Conservation (phyloP, 2,113 vertebrate genomes). For the Climacteris rufus region DNA sequence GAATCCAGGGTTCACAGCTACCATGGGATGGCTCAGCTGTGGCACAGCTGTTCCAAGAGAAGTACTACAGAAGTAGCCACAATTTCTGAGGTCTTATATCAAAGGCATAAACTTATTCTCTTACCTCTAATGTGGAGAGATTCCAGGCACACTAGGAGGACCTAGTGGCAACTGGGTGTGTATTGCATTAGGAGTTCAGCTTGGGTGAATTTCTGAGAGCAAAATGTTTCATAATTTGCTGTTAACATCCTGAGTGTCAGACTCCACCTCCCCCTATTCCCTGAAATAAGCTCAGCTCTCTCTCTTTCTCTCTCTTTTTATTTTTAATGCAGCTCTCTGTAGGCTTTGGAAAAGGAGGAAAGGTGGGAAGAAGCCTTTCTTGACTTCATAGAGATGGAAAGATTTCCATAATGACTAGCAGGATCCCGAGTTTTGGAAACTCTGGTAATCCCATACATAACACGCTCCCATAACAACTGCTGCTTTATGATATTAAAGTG, state of each 20-base stretch:
- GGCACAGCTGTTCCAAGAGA: background rate
- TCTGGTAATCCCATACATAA: background rate
- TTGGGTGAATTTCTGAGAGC: background rate
- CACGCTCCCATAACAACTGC: background rate
- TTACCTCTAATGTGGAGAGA: background rate
- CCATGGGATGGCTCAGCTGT: fast-evolving
- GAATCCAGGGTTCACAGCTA: background rate
- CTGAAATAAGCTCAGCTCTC: background rate
- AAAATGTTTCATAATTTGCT: background rate
- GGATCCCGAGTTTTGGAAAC: background rate
- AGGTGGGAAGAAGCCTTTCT: background rate
- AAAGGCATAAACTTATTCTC: background rate
- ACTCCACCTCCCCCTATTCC: background rate
- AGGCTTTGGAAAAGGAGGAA: background rate
- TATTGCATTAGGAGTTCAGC: background rate
- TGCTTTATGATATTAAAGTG: background rate
- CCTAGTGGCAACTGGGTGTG: background rate
- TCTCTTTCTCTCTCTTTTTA: background rate
- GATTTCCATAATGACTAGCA: background rate
- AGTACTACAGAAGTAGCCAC: fast-evolving
- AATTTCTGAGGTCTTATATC: too few relatives aligned
- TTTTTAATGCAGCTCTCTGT: background rate
- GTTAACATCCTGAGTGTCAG: too few relatives aligned
- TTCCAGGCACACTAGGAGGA: background rate
- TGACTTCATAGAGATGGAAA: background rate